Evolutionary conservation across 2,888 invertebrate species (phyloP).

Genomic region (Tinea trinotella): DNA sequence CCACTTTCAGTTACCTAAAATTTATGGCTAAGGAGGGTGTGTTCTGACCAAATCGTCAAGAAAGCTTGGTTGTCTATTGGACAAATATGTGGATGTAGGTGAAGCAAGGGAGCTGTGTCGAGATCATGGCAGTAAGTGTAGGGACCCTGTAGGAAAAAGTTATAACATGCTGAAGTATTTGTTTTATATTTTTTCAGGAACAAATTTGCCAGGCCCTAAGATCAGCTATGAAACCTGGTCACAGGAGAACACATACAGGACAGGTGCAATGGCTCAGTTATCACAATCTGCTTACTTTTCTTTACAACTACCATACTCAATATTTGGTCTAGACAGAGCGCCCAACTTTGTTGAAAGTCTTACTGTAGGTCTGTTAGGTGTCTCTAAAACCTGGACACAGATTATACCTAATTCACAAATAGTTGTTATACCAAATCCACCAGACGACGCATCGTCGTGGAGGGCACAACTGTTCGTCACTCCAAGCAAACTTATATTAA

Average conservation of each 20-base stretch:
- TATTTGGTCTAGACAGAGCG: slow-evolving; percentile 97
- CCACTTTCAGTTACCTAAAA: too few species aligned
- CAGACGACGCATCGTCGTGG: slow-evolving; percentile 84
- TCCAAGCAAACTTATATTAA: slow-evolving; percentile 92
- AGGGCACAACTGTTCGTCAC: slow-evolving; percentile 94
- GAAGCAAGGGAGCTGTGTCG: too few species aligned
- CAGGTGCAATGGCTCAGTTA: slow-evolving; percentile 88
- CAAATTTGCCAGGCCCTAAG: slow-evolving; percentile 92
- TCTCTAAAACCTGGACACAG: slow-evolving; percentile 85
- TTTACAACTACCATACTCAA: slow-evolving; percentile 94
- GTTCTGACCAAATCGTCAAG: too few species aligned
- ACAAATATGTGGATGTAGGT: too few species aligned
- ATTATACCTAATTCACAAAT: slow-evolving; percentile 98
- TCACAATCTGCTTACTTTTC: slow-evolving; percentile 94
- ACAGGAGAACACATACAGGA: slow-evolving; percentile 86
- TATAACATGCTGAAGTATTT: too few species aligned
- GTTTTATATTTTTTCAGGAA: slow-evolving; percentile 58
- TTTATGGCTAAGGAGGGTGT: too few species aligned
- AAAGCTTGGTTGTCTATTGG: too few species aligned
- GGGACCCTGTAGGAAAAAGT: too few species aligned
- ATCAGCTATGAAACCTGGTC: slow-evolving; percentile 90
- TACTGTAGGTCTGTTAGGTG: slow-evolving; percentile 82
- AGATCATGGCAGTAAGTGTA: too few species aligned
- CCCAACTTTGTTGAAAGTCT: slow-evolving; percentile 97
- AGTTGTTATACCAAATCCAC: slow-evolving; percentile 92